Conservation (phyloP, 2,113 vertebrate genomes). For the Crotophaga sulcirostris region DNA sequence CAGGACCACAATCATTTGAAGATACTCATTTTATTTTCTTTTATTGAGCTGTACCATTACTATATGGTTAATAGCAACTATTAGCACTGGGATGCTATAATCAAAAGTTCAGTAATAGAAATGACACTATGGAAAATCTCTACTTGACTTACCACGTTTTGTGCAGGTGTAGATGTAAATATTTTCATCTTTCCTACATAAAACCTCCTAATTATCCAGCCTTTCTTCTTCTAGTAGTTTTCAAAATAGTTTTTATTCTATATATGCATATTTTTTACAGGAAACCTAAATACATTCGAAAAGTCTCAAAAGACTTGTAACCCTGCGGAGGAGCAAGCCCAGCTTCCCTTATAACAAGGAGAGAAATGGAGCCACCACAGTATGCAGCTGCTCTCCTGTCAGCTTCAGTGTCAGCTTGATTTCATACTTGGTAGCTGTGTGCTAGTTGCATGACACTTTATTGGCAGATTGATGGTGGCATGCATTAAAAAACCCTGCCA, state of each 20-base stretch:
- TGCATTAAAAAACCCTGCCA: neutral
- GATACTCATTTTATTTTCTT: neutral
- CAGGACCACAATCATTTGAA: neutral
- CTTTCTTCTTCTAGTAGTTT: neutral
- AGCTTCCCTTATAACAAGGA: neutral
- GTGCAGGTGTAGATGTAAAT: neutral
- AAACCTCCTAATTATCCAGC: neutral
- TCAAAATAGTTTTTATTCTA: neutral
- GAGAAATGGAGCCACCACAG: neutral
- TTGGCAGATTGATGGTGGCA: neutral
- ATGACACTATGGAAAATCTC: neutral
- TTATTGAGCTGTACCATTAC: neutral
- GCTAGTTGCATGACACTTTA: neutral
- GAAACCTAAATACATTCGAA: neutral
- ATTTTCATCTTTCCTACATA: neutral
- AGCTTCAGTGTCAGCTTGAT: neutral
- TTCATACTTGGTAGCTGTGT: neutral
- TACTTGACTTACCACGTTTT: neutral
- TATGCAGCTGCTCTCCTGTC: neutral
- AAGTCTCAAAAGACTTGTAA: neutral
- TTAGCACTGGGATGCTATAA: neutral
- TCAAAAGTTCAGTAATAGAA: neutral
- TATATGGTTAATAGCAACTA: neutral
- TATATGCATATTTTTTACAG: neutral
- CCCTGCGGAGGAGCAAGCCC: neutral